Base-by-base conservation (phyloP, 2,797 vertebrate genomes). In the Chlorospingus semifuscus region DNA sequence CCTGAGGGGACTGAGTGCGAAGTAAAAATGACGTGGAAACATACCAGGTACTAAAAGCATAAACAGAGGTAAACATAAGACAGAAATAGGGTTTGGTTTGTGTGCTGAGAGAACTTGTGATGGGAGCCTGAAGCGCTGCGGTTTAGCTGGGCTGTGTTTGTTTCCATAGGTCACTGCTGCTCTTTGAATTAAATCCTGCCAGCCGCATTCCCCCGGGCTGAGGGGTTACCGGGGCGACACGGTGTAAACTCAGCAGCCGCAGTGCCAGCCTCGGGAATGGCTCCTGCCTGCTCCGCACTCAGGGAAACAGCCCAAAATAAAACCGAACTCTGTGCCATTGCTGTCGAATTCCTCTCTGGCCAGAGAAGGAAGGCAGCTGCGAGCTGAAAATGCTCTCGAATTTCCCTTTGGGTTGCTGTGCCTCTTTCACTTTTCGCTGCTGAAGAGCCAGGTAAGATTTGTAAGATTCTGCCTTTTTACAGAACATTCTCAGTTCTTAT, bases 181-280 rank as follows among this genome's bases (percentile, higher is more conserved):
- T 69, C 60, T 90, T n/a, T 14, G 85, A 55, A 49, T 83, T 74
- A 32, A 77, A 90, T 82, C 61, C 96, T 90, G 86, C 78, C 27
- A 80, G 90, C 66, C 75, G 29, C 63, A 46, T 36, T 52, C 79
- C 53, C 70, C 13, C 5, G 44, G 12, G 6, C 8, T 8, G 47
- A 21, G 36, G 22, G 39, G 97, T 98, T 97, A 83, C 95, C 97
- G 14, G 42, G 92, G 97, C 56, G 76, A 98, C 97, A 29, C 1
- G 1, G 47, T 2, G 95, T 97, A 97, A 98, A 98, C 98, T 92
- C 84, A 97, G 16, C 91, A 63, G 71, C 82, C 12, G 52, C 12
- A 37, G 42, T 5, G 69, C 42, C 89, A 16, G 34, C 57, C 91
- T 80, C 61, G n/a, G 59, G 34, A 55, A 7, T 2, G 19, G 32